These are phyloP conservation scores for Dasypogon diadema DNA, from an alignment of 2,888 invertebrate species.

Conservation along the genomic window DNA sequence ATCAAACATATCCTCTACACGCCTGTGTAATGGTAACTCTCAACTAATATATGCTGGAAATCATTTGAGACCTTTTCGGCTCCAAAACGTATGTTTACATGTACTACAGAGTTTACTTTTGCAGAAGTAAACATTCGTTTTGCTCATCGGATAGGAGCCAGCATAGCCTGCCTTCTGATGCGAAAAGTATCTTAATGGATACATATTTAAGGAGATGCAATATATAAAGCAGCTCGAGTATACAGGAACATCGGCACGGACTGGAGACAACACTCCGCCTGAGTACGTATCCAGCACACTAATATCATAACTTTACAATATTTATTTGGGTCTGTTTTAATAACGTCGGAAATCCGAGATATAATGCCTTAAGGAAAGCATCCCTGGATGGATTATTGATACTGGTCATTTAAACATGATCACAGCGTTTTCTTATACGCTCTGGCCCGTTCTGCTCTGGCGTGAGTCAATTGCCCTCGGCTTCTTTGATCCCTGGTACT, in stretches of 20 bases:
- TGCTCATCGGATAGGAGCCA: not conserved
- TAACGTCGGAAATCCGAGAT: constrained; percentile 54
- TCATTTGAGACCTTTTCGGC: constrained; percentile 31
- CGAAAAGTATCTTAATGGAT: constrained; percentile 43
- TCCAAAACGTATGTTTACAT: constrained; percentile 37
- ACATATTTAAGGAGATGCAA: constrained; percentile 31
- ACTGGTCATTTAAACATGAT: constrained; percentile 51
- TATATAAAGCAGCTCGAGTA: not conserved
- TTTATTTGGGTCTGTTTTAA: constrained; percentile 55
- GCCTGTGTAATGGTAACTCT: constrained; percentile 12
- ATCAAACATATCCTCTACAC: constrained; percentile 35
- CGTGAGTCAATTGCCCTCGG: constrained; percentile 22
- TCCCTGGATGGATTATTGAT: constrained; percentile 46
- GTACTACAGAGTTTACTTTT: constrained; percentile 28
- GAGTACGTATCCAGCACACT: not conserved
- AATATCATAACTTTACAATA: constrained; percentile 53
- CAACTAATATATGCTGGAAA: constrained; percentile 27
- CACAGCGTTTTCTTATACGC: constrained; percentile 26
- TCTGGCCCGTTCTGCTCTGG: not conserved
- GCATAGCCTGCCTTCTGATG: constrained; percentile 11
- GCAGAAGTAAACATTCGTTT: constrained; percentile 36
- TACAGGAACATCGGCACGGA: not conserved
- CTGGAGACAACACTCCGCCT: not conserved
- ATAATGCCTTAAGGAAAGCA: constrained; percentile 43
- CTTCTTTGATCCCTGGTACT: constrained; percentile 24